phyloP scores from a whole-genome alignment of 2,888 invertebrate genomes.

The Lomographa bimaculata region DNA sequence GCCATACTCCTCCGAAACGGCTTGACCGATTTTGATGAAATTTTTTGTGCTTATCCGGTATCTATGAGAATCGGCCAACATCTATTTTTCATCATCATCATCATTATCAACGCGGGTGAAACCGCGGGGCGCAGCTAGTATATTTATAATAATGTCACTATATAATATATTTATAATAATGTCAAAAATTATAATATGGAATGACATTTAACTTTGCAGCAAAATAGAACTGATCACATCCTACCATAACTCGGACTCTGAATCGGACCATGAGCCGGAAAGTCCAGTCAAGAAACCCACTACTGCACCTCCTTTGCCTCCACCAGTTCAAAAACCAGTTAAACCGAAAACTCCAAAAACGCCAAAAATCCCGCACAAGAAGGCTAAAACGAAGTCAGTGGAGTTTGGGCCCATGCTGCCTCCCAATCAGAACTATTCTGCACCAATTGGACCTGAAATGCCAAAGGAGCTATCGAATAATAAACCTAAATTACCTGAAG shows the following conservation, averaged over 20 bases:
- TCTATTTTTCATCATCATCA: too few species aligned
- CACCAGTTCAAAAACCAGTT: constrained; percentile 26
- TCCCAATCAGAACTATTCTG: constrained; percentile 57
- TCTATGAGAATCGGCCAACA: too few species aligned
- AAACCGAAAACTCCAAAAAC: constrained; percentile 25
- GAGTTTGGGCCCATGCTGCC: constrained; percentile 68
- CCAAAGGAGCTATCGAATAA: constrained; percentile 47
- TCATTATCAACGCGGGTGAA: too few species aligned
- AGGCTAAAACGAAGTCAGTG: constrained; percentile 51
- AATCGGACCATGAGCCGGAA: constrained; percentile 75
- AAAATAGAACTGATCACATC: constrained; percentile 84
- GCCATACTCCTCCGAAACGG: too few species aligned
- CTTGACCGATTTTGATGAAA: too few species aligned
- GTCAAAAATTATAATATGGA: too few species aligned
- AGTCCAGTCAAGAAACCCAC: constrained; percentile 42
- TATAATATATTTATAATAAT: too few species aligned
- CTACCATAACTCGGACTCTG: constrained; percentile 80
- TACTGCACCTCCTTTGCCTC: constrained; percentile 23
- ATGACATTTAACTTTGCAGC: constrained; percentile 51
- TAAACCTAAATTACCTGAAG: constrained; percentile 38
- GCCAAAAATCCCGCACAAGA: constrained; percentile 45
- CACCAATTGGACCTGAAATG: constrained; percentile 71
- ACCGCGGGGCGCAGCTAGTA: too few species aligned
- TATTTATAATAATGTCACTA: too few species aligned
- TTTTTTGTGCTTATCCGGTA: too few species aligned